These are phyloP conservation scores for Malacosoma neustria DNA, from an alignment of 2,888 invertebrate species.

Conservation along the genomic window DNA sequence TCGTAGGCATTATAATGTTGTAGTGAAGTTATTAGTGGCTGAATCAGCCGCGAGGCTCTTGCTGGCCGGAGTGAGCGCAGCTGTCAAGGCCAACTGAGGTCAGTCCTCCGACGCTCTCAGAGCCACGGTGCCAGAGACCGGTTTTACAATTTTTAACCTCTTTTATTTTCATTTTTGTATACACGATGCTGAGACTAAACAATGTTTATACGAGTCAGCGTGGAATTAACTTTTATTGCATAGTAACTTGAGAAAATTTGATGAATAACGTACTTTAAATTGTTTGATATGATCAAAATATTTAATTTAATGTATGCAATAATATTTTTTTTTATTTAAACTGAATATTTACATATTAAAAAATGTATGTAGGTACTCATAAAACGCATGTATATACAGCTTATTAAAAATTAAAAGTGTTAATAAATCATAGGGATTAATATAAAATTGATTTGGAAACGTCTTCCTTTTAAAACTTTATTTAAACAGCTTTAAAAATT, in stretches of 20 bases:
- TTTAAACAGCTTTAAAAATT: too few relatives aligned
- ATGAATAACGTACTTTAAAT: slow-evolving; percentile 8
- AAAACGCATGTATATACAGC: too few relatives aligned
- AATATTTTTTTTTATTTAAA: too few relatives aligned
- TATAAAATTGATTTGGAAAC: too few relatives aligned
- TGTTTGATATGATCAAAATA: not conserved
- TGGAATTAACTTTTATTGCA: slow-evolving; percentile 66
- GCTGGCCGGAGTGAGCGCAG: slow-evolving; percentile 56
- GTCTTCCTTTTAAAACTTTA: too few relatives aligned
- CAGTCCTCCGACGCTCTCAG: slow-evolving; percentile 70
- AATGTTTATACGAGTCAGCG: slow-evolving; percentile 68
- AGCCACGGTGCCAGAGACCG: slow-evolving; percentile 66
- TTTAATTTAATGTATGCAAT: too few relatives aligned
- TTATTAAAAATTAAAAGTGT: too few relatives aligned
- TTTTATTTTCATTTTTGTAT: slow-evolving; percentile 75
- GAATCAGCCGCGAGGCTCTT: slow-evolving; percentile 57
- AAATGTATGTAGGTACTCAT: too few relatives aligned
- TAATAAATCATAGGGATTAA: too few relatives aligned
- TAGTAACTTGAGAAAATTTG: slow-evolving; percentile 41
- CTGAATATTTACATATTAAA: too few relatives aligned
- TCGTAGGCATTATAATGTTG: slow-evolving; percentile 58
- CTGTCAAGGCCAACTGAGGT: slow-evolving; percentile 74
- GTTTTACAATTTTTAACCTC: slow-evolving; percentile 72
- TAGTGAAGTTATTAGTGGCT: slow-evolving; percentile 69
- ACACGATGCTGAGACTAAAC: slow-evolving; percentile 71